phyloP scores from a whole-genome alignment of 30 jellyfish, hydroid and myxozoan genomes.

The Rhopilema esculentum region DNA sequence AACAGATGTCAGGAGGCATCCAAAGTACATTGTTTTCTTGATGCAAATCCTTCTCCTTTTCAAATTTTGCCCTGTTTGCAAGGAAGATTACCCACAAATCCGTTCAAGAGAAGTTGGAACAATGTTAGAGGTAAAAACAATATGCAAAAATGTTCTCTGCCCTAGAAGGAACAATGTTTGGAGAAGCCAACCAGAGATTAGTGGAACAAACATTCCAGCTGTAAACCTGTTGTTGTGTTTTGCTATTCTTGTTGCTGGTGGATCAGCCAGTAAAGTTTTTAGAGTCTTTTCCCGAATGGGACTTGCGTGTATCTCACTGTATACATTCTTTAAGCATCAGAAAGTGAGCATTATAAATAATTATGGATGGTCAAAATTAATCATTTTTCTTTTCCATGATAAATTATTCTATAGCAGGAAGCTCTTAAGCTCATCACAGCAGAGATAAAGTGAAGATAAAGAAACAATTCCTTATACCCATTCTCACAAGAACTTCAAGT shows the following conservation, averaged over 20 bases:
- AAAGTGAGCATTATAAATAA: background rate
- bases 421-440: conserved; percentile 2
- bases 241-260: conserved; percentile 37
- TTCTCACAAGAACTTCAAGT: background rate
- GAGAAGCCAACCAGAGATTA: conserved; percentile 40
- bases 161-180: conserved; percentile 30
- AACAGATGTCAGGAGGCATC: conserved; percentile 22
- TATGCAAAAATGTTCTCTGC: conserved; percentile 26
- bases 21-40: conserved; percentile 37
- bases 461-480: background rate
- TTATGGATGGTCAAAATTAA: background rate
- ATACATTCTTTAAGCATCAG: conserved; percentile 45
- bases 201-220: conserved; percentile 51
- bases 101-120: conserved; percentile 20
- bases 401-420: background rate
- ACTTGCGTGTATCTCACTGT: conserved; percentile 19
- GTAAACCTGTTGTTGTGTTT: conserved; percentile 20
- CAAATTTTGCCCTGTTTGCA: conserved; percentile 50
- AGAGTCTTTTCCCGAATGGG: conserved; percentile 24
- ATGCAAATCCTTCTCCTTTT: conserved; percentile 22
- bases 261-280: conserved; percentile 16
- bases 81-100: conserved; percentile 20
- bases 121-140: conserved; percentile 8
- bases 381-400: background rate
- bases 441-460: background rate